Base-by-base conservation (phyloP, 2,888 invertebrate genomes). In the Lithophane socia region DNA sequence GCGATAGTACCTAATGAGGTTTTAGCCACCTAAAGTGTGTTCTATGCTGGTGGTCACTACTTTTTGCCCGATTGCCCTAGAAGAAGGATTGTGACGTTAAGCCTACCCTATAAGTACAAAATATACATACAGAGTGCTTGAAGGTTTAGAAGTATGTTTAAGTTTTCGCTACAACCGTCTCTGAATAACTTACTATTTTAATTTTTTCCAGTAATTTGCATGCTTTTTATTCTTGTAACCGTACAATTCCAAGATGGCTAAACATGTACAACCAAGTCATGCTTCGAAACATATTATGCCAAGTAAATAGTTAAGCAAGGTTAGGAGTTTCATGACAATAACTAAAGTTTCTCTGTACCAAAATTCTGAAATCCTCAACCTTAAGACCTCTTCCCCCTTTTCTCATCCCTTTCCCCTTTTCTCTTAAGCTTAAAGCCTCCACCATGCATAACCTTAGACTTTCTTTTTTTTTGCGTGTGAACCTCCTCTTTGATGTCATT, bases 1-100 rank as follows among this genome's bases (percentile, higher is more conserved):
- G 64, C 83, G 71, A 78, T 68, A 69, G 76, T 54, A 42, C 21
- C 52, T 85, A 77, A 78, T 80, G 68, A 84, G 71, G 47, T 75
- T 82, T 73, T 52, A 79, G 58, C 5, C 21, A 18, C 44, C 29
- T 29, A 42, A 12, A 2, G 5, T 21, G 2, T 9, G n/a, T 13
- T 5, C 61, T 82, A 7, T 67, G 73, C 60, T 56, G 71, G 49
- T 74, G 68, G 68, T 65, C 44, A 4, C 13, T n/a, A 29, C 1
- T n/a, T 18, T 60, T 77, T 16, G n/a, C 2, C 1, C 0, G 21
- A 54, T 5, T 61, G 44, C 16, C 60, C 13, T 1, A 63, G 21
- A 47, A 16, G 0, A 44, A 60, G 4, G 3, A 3, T 42, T n/a
- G 54, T 9, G 47, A 29, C 37, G 29, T 56, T 18, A n/a, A 9